Conservation (phyloP, 2,888 invertebrate genomes). For the Amblyjoppa proteus region DNA sequence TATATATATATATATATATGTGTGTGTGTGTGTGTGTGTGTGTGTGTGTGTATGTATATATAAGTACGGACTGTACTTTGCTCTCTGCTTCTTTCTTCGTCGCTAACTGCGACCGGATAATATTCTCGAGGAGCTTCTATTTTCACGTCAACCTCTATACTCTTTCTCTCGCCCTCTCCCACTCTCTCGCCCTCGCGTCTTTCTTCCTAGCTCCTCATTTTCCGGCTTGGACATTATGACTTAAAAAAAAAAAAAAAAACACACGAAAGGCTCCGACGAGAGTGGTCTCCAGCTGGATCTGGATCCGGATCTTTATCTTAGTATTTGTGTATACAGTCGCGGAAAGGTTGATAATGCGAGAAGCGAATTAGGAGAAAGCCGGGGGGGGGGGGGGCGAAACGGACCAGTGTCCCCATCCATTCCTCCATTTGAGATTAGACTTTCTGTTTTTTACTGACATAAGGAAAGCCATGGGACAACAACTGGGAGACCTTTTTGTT, state of each 20-base stretch:
- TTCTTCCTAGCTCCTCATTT: conserved; percentile 37
- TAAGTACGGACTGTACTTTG: conserved; percentile 33
- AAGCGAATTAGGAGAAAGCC: conserved; percentile 30
- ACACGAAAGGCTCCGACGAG: background rate
- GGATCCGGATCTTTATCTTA: conserved; percentile 4
- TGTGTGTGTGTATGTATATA: conserved; percentile 1
- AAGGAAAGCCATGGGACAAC: too few species aligned
- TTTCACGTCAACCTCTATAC: conserved; percentile 41
- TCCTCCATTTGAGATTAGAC: too few species aligned
- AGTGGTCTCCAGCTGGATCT: background rate
- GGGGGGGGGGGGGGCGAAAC: too few species aligned
- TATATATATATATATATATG: conserved; percentile 18
- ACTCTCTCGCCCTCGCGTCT: conserved; percentile 12
- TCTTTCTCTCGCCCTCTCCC: background rate
- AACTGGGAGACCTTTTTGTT: too few species aligned
- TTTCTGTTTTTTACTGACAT: too few species aligned
- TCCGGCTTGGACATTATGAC: conserved; percentile 57
- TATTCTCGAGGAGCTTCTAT: conserved; percentile 60
- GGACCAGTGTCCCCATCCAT: too few species aligned
- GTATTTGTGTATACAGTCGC: background rate
- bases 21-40: too few species aligned
- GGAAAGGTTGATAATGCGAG: background rate
- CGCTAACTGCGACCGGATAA: conserved; percentile 60
- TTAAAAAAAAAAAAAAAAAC: conserved; percentile 13
- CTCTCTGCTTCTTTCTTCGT: conserved; percentile 50